Evolutionary conservation across 2,797 vertebrate genomes (phyloP).

Genomic region (Galaxias olidus): DNA sequence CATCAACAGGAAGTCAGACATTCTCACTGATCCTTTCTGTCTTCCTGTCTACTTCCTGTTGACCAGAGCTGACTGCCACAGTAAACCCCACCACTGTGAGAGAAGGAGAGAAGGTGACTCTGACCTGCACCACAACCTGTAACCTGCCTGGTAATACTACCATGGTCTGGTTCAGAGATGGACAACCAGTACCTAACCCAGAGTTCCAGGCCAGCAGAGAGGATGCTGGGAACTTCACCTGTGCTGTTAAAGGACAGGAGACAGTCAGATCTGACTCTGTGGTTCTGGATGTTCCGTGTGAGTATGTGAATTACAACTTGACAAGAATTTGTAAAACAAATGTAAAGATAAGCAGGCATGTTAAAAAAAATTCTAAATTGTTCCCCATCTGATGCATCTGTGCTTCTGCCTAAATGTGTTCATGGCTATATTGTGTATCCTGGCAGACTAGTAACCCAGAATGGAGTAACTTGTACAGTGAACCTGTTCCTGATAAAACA

Average conservation of each 20-base stretch:
- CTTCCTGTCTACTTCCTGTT: conserved; percentile 10
- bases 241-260: conserved; percentile 35
- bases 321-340: too few relatives aligned
- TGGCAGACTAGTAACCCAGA: too few relatives aligned
- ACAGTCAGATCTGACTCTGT: conserved; percentile 31
- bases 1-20: not conserved
- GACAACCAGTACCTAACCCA: not conserved
- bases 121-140: conserved; percentile 49
- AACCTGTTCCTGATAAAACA: too few relatives aligned
- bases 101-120: conserved; percentile 42
- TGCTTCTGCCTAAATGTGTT: too few relatives aligned
- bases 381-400: too few relatives aligned
- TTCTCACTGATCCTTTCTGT: not conserved
- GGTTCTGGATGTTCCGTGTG: conserved; percentile 55
- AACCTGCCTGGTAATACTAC: not conserved
- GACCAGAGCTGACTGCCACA: conserved; percentile 41
- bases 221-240: conserved; percentile 56
- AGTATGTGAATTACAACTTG: too few relatives aligned
- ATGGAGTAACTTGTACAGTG: too few relatives aligned
- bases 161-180: conserved; percentile 50
- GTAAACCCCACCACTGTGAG: conserved; percentile 44
- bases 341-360: too few relatives aligned
- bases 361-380: too few relatives aligned
- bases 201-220: conserved; percentile 38
- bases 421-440: too few relatives aligned